phyloP scores from a whole-genome alignment of 2,113 vertebrate species.

The Hiodon alosoides region DNA sequence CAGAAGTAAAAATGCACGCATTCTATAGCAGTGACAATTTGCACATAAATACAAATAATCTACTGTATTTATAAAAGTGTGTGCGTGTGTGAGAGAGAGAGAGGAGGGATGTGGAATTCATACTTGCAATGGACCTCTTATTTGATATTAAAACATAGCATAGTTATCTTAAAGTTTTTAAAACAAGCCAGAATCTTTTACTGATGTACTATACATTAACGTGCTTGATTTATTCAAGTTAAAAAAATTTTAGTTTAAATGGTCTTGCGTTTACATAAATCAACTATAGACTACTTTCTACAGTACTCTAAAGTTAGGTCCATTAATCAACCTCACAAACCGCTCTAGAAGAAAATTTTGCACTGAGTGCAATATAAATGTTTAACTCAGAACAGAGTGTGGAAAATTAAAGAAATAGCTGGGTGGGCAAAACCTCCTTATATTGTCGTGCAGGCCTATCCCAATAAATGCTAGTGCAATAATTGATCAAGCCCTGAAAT shows the following conservation, averaged over 20 bases:
- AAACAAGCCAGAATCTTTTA: background rate
- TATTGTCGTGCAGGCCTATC: no score
- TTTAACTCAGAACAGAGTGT: conserved; percentile 17
- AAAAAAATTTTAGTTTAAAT: background rate
- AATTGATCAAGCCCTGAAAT: no score
- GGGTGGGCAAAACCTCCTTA: no score
- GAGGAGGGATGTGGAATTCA: no score
- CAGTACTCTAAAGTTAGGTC: background rate
- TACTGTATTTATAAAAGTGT: no score
- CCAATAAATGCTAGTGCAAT: no score
- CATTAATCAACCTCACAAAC: conserved; percentile 45
- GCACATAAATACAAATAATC: no score
- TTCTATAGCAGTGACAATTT: no score
- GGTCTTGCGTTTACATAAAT: background rate
- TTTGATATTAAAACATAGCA: no score
- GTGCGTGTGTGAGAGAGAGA: no score
- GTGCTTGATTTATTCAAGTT: conserved; percentile 53
- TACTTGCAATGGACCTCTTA: no score
- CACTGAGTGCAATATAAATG: background rate
- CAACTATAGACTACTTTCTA: background rate
- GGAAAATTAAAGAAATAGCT: conserved; percentile 13
- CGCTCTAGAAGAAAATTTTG: conserved; percentile 14
- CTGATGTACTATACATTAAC: conserved; percentile 9
- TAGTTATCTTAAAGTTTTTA: background rate
- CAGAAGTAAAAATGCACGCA: no score